Percentiles rank a stretch among this genome's conserved stretches.
Evolutionary conservation across 2,888 invertebrate species (phyloP).

Genomic region (Diploptera punctata): DNA sequence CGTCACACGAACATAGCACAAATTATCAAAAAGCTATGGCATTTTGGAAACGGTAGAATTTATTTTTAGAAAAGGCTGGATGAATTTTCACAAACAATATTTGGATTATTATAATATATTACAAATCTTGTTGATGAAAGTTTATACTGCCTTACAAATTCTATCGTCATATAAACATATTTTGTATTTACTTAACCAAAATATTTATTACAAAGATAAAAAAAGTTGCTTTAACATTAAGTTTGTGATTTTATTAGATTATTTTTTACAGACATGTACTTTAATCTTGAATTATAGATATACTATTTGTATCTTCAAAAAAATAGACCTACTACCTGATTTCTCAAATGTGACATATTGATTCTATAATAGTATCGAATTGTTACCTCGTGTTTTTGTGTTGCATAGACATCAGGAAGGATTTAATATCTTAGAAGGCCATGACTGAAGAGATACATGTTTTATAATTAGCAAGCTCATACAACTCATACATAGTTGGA

Average conservation of each 20-base stretch:
- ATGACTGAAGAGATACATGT: no score
- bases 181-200: conserved; percentile 16
- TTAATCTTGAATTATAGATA: neutral
- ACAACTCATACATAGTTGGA: no score
- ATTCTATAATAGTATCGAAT: no score
- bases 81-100: neutral
- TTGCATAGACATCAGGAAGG: no score
- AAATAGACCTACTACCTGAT: neutral
- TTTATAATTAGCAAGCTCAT: no score
- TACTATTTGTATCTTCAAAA: neutral
- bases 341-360: neutral
- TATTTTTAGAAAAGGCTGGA: neutral
- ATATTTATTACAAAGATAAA: conserved; percentile 9
- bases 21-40: conserved; percentile 55
- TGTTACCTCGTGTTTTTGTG: no score
- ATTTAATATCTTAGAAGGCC: no score
- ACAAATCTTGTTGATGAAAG: neutral
- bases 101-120: neutral
- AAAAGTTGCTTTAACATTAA: conserved; percentile 6
- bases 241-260: neutral
- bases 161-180: neutral
- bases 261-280: neutral
- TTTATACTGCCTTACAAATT: neutral
- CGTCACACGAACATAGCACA: conserved; percentile 38
- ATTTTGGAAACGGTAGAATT: conserved; percentile 54